Evolutionary conservation across 2,888 invertebrate species (phyloP).

Genomic region (Dastarcus helophoroides): DNA sequence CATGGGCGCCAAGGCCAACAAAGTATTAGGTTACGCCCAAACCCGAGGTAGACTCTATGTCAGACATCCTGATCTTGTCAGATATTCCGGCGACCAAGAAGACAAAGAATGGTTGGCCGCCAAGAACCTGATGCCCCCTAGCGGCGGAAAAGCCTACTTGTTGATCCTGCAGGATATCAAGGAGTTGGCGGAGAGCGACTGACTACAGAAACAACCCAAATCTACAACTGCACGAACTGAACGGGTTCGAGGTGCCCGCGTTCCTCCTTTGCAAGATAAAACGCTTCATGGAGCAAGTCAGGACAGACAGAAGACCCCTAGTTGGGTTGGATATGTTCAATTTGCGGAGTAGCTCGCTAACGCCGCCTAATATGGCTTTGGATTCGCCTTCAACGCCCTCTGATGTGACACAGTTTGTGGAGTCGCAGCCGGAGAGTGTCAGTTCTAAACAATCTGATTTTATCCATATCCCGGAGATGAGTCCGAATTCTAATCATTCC

Average conservation of each 20-base stretch:
- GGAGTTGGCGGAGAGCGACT: conserved; percentile 59
- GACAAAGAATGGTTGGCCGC: conserved; percentile 74
- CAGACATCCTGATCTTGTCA: conserved; percentile 61
- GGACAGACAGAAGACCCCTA: conserved; percentile 30
- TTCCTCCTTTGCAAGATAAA: conserved; percentile 67
- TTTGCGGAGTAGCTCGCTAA: conserved; percentile 30
- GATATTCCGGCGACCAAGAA: conserved; percentile 68
- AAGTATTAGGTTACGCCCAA: conserved; percentile 62
- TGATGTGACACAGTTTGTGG: conserved; percentile 31
- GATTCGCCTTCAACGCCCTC: conserved; percentile 36
- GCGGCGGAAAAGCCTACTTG: conserved; percentile 68
- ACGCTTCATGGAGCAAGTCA: conserved; percentile 44
- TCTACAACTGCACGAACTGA: conserved; percentile 53
- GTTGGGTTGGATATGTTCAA: conserved; percentile 28
- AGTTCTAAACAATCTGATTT: conserved; percentile 23
- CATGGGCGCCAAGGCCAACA: conserved; percentile 67
- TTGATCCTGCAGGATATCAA: conserved; percentile 68
- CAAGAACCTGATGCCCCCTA: conserved; percentile 63
- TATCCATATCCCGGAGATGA: conserved; percentile 35
- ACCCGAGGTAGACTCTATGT: conserved; percentile 65
- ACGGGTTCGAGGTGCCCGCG: conserved; percentile 63
- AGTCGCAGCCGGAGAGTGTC: conserved; percentile 27
- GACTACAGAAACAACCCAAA: conserved; percentile 57
- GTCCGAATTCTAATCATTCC: conserved; percentile 34
- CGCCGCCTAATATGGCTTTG: conserved; percentile 30